Evolutionary conservation across 2,797 vertebrate genomes (phyloP).

Genomic region (Rhinatrema bivittatum): DNA sequence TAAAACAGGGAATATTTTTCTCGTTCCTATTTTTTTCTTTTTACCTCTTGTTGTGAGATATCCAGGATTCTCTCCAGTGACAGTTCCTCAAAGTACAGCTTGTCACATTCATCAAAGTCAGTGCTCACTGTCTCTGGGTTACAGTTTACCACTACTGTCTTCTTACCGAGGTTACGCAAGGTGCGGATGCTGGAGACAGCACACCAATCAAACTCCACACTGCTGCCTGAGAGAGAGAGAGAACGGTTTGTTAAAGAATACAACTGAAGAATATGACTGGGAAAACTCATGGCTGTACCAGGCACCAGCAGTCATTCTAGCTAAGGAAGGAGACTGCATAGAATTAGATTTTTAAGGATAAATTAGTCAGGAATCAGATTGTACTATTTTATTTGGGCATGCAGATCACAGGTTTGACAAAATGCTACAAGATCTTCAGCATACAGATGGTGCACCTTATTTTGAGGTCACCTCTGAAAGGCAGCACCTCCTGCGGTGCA

Average conservation of each 20-base stretch:
- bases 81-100: constrained; percentile 91
- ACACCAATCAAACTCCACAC: constrained; percentile 95
- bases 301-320: too few species aligned
- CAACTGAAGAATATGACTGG: too few species aligned
- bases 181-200: constrained; percentile 89
- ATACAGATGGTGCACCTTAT: too few species aligned
- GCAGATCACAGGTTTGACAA: too few species aligned
- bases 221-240: constrained; percentile 70
- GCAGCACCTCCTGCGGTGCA: too few species aligned
- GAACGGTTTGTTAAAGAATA: not conserved
- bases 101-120: constrained; percentile 94
- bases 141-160: constrained; percentile 87
- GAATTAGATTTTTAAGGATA: too few species aligned
- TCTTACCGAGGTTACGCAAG: constrained; percentile 78
- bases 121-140: constrained; percentile 96
- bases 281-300: too few species aligned
- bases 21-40: constrained; percentile 1
- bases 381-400: too few species aligned
- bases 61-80: constrained; percentile 90
- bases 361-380: too few species aligned
- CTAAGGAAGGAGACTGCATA: too few species aligned
- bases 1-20: not conserved
- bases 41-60: constrained; percentile 88
- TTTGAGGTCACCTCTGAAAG: too few species aligned
- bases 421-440: too few species aligned